These are phyloP conservation scores for Penaeus vannamei DNA, from an alignment of 1,140 invertebrate species.

Conservation along the genomic window DNA sequence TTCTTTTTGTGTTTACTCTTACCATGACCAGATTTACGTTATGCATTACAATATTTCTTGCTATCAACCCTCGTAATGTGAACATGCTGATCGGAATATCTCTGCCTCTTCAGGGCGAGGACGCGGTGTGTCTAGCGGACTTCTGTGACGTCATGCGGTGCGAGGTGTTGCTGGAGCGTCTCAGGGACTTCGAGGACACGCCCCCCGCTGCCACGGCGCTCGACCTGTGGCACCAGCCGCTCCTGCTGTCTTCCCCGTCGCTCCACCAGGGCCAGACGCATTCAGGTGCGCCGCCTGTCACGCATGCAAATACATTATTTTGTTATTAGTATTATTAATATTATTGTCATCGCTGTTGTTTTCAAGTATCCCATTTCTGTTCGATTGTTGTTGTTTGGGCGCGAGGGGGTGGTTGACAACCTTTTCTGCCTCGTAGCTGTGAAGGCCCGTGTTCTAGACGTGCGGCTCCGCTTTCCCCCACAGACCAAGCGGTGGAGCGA, in stretches of 20 bases:
- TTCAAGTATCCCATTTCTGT: too few relatives aligned
- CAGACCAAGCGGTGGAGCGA: constrained; percentile 60
- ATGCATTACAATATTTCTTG: too few relatives aligned
- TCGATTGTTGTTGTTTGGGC: too few relatives aligned
- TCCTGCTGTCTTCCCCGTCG: constrained; percentile 68
- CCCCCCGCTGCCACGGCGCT: constrained; percentile 77
- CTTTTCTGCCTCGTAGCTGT: too few relatives aligned
- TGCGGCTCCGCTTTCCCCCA: not conserved
- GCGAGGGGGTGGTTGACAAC: too few relatives aligned
- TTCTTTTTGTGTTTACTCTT: too few relatives aligned
- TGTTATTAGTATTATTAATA: not conserved
- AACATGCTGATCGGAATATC: too few relatives aligned
- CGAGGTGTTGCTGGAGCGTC: constrained; percentile 79
- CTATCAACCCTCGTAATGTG: too few relatives aligned
- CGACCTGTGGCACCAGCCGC: constrained; percentile 75
- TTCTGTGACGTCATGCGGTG: constrained; percentile 97
- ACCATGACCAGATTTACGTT: too few relatives aligned
- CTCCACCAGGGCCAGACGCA: constrained; percentile 56
- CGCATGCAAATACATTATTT: not conserved
- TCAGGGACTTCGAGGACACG: constrained; percentile 58
- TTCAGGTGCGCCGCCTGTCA: constrained; percentile 38
- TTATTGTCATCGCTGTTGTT: too few relatives aligned
- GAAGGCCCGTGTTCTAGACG: too few relatives aligned
- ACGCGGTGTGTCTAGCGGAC: constrained; percentile 91
- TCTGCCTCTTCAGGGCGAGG: constrained; percentile 81